Evolutionary conservation across 2,888 invertebrate species (phyloP).

Genomic region (Troides aeacus): DNA sequence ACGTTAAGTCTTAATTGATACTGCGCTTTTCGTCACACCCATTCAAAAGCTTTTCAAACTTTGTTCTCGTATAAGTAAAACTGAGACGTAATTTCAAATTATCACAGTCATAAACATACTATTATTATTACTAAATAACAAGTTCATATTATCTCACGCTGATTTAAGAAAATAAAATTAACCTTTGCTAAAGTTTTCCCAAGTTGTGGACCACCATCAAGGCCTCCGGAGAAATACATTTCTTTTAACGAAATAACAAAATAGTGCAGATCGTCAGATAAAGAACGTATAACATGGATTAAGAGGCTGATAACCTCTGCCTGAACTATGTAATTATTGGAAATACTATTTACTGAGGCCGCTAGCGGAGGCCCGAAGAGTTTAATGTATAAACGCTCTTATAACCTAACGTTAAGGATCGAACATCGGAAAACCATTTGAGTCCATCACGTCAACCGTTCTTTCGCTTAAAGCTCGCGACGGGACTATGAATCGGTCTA

Average conservation of each 20-base stretch:
- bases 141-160: neutral
- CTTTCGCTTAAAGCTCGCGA: slow-evolving; percentile 64
- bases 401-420: slow-evolving; percentile 40
- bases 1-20: no score
- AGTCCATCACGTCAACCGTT: slow-evolving; percentile 52
- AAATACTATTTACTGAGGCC: slow-evolving; percentile 70
- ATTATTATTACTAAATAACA: neutral
- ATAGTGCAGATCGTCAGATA: slow-evolving; percentile 50
- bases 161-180: neutral
- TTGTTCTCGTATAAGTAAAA: no score
- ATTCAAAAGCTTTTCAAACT: no score
- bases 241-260: slow-evolving; percentile 34
- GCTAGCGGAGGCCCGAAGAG: slow-evolving; percentile 34
- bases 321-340: slow-evolving; percentile 75
- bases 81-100: no score
- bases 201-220: slow-evolving; percentile 17
- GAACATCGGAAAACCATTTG: slow-evolving; percentile 36
- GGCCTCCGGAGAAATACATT: neutral
- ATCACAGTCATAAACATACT: neutral
- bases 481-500: slow-evolving; percentile 76
- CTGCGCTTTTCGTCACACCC: no score
- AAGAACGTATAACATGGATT: slow-evolving; percentile 63
- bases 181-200: neutral
- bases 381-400: slow-evolving; percentile 44
- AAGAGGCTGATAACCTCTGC: slow-evolving; percentile 75